phyloP scores from a whole-genome alignment of 2,797 vertebrate genomes.

The Bufotes viridis region DNA sequence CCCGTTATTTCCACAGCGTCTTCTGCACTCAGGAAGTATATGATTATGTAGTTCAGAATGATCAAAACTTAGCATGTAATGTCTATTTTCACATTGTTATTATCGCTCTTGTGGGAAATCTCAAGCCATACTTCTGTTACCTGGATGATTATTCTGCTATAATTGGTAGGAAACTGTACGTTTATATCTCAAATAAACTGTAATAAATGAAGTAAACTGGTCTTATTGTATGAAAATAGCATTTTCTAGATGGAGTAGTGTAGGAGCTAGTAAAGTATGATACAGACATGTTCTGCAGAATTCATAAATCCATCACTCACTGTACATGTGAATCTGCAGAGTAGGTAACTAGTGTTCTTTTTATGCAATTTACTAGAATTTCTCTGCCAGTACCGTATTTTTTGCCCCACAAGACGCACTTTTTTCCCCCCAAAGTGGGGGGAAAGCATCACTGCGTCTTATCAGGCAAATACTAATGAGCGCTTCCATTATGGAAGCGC shows the following conservation, averaged over 20 bases:
- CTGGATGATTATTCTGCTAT: not conserved
- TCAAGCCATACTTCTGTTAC: not conserved
- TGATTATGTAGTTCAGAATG: constrained; percentile 1
- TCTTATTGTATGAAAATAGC: not conserved
- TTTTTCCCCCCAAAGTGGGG: too few relatives aligned
- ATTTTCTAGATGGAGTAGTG: not conserved
- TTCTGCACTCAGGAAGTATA: not conserved
- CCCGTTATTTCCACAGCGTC: not conserved
- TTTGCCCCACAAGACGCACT: too few relatives aligned
- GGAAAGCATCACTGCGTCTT: too few relatives aligned
- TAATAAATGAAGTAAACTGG: not conserved
- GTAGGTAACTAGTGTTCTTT: not conserved
- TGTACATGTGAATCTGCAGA: not conserved
- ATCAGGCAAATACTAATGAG: too few relatives aligned
- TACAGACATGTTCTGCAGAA: constrained; percentile 1
- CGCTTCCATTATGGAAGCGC: too few relatives aligned
- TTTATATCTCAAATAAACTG: constrained; percentile 5
- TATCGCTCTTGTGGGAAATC: not conserved
- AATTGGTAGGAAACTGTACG: not conserved
- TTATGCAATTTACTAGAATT: not conserved
- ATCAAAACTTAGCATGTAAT: not conserved
- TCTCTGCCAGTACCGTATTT: not conserved
- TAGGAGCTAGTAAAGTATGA: not conserved
- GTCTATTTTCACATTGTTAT: constrained; percentile 29
- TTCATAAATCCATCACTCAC: not conserved